A percentile compares a stretch with the other conserved stretches of the same genome.
These are phyloP conservation scores for Hydriomena furcata DNA, from an alignment of 2,888 invertebrate genomes.

Conservation along the genomic window DNA sequence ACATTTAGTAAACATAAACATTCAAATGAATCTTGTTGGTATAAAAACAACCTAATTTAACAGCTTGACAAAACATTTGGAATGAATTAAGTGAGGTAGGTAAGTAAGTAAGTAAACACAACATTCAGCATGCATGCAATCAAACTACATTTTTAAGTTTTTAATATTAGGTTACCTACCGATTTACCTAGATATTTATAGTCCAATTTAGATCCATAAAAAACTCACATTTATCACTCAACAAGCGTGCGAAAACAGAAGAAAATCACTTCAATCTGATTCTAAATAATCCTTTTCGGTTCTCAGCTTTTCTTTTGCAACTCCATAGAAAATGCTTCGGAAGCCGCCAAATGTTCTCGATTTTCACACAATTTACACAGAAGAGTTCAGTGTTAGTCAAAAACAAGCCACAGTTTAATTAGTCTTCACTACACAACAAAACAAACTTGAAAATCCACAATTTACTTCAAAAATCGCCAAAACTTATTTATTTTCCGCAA, in stretches of 20 bases:
- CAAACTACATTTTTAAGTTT: too few relatives aligned
- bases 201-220: too few relatives aligned
- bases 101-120: too few relatives aligned
- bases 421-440: background rate
- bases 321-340: background rate
- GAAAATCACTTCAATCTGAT: background rate
- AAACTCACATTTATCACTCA: conserved; percentile 27
- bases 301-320: conserved; percentile 10
- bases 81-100: too few relatives aligned
- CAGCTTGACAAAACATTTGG: too few relatives aligned
- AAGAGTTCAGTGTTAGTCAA: conserved; percentile 6
- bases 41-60: too few relatives aligned
- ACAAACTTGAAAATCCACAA: conserved; percentile 10
- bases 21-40: too few relatives aligned
- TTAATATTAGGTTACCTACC: too few relatives aligned
- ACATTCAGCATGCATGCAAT: too few relatives aligned
- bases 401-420: conserved; percentile 17
- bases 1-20: too few relatives aligned
- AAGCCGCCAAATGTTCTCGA: conserved; percentile 21
- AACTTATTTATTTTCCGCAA: conserved; percentile 56
- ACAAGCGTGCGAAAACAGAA: background rate
- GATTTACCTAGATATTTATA: too few relatives aligned
- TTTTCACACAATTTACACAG: conserved; percentile 18
- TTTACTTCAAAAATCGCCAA: conserved; percentile 23
- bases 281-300: background rate